phyloP scores from a whole-genome alignment of 2,797 vertebrate species.

The Anguilla obscura region DNA sequence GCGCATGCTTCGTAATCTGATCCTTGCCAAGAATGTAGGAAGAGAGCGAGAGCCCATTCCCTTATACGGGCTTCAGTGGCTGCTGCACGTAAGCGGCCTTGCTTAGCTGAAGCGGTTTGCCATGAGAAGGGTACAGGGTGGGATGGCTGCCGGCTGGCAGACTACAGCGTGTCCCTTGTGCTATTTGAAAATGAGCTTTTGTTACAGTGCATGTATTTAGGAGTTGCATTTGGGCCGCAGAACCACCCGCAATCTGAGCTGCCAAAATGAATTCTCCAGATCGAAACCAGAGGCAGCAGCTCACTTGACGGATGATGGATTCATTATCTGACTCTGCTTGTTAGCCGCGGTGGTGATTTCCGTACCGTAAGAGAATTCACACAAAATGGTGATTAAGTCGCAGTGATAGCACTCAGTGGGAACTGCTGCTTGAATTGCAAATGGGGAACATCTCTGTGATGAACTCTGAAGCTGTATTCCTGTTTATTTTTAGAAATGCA shows the following conservation, averaged over 20 bases:
- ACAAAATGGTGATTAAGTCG: neutral
- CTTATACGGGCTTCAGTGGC: neutral
- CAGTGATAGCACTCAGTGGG: neutral
- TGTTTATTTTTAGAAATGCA: constrained; percentile 20
- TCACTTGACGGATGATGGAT: neutral
- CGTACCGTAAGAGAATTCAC: neutral
- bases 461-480: neutral
- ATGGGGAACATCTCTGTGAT: neutral
- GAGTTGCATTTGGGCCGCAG: neutral
- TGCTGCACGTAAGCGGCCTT: neutral
- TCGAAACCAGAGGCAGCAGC: neutral
- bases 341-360: neutral
- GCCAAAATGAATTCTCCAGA: neutral
- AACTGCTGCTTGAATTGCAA: constrained; percentile 8
- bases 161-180: neutral
- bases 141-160: neutral
- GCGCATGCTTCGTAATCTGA: no score
- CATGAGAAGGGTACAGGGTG: neutral
- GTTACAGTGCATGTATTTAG: neutral
- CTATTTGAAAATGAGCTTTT: neutral
- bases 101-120: neutral
- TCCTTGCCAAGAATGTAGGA: neutral
- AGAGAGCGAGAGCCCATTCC: neutral
- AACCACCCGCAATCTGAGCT: neutral
- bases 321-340: neutral